Percentiles rank a stretch among this genome's conserved stretches.
These are phyloP conservation scores for Tiliacea citrago DNA, from an alignment of 2,888 invertebrate species.

Conservation along the genomic window DNA sequence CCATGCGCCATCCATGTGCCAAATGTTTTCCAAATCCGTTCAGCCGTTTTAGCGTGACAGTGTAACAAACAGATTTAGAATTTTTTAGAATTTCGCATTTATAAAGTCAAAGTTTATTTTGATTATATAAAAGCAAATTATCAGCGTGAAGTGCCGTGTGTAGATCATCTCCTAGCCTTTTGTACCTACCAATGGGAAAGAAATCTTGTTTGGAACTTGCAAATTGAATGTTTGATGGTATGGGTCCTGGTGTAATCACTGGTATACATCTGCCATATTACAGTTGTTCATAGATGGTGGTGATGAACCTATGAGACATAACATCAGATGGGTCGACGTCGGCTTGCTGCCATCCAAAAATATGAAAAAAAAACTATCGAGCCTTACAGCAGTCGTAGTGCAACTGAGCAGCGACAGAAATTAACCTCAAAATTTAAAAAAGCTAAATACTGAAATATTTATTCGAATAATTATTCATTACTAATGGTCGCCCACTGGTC, in stretches of 20 bases:
- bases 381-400: too few relatives aligned
- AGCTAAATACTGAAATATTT: too few relatives aligned
- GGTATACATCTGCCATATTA: not conserved
- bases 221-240: not conserved
- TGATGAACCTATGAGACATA: not conserved
- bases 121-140: not conserved
- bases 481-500: too few relatives aligned
- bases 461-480: too few relatives aligned
- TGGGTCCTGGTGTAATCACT: not conserved
- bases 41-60: too few relatives aligned
- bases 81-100: too few relatives aligned
- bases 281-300: not conserved
- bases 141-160: not conserved
- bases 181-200: not conserved
- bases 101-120: not conserved
- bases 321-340: not conserved
- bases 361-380: too few relatives aligned
- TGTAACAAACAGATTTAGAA: too few relatives aligned
- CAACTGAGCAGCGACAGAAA: too few relatives aligned
- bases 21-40: too few relatives aligned
- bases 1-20: too few relatives aligned
- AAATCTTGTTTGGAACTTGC: not conserved
- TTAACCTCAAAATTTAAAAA: too few relatives aligned
- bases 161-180: not conserved
- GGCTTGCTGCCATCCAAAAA: not conserved